A percentile compares a stretch with the other conserved stretches of the same genome.
These are phyloP conservation scores for Microchirus variegatus DNA, from an alignment of 2,797 vertebrate species.

Conservation along the genomic window DNA sequence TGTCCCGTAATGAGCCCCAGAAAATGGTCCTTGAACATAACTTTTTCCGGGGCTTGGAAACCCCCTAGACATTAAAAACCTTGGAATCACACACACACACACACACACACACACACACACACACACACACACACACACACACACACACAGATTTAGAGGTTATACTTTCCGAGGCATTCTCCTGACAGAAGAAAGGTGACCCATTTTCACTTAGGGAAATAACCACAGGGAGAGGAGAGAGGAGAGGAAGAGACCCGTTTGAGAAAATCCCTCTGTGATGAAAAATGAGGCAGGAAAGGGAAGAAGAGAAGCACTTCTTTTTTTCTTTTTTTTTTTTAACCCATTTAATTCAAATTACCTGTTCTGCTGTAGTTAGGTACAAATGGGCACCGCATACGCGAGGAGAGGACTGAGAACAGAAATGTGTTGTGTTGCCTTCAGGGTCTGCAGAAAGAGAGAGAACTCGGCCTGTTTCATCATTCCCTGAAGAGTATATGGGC, in stretches of 20 bases:
- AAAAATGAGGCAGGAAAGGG: conserved; percentile 36
- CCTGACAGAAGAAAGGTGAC: conserved; percentile 71
- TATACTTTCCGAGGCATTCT: conserved; percentile 57
- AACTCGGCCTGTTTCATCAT: no score
- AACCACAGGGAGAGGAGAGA: conserved; percentile 40
- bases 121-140: conserved; percentile 9
- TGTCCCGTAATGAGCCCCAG: conserved; percentile 46
- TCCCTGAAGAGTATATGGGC: no score
- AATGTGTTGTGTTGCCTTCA: conserved; percentile 13
- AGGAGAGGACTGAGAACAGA: background rate
- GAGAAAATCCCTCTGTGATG: conserved; percentile 67
- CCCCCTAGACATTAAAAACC: conserved; percentile 37
- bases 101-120: background rate
- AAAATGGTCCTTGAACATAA: conserved; percentile 57
- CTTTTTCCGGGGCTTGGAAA: conserved; percentile 48
- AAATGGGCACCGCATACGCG: conserved; percentile 2
- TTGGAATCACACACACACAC: conserved; percentile 7
- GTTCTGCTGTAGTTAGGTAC: conserved; percentile 37
- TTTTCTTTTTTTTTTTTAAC: background rate
- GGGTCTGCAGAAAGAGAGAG: conserved; percentile 12
- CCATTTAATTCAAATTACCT: conserved; percentile 28
- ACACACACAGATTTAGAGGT: conserved; percentile 27
- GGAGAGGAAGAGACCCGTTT: conserved; percentile 8
- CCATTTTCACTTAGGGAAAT: conserved; percentile 71
- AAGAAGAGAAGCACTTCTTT: conserved; percentile 2